A percentile compares a stretch with the other conserved stretches of the same genome.
Evolutionary conservation across 1,140 invertebrate genomes (phyloP).

Genomic region (Pogonognathellus flavescens): DNA sequence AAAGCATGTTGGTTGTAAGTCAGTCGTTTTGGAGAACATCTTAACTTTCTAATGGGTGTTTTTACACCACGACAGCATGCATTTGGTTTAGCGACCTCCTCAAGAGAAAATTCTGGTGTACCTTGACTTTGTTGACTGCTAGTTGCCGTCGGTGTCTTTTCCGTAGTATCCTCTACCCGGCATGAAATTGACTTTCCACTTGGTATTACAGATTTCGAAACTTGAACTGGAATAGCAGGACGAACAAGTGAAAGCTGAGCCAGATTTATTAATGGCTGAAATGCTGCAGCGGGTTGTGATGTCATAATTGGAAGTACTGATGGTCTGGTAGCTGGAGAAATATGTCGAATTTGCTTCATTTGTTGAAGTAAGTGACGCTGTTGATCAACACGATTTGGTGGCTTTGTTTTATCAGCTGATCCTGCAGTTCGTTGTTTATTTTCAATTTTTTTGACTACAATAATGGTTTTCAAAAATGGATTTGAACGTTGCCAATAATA

Average conservation of each 20-base stretch:
- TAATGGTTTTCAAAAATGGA: background rate
- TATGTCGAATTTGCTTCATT: background rate
- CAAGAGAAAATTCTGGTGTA: background rate
- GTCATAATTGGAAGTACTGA: background rate
- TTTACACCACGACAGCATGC: background rate
- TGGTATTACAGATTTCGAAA: background rate
- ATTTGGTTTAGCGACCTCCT: background rate
- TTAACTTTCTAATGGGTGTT: background rate
- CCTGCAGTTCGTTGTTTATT: background rate
- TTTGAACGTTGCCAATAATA: background rate
- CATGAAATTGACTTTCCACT: background rate
- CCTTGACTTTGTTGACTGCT: background rate
- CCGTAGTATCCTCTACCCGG: background rate
- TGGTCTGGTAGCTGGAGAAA: background rate
- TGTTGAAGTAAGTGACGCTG: constrained; percentile 6
- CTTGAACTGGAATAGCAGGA: too few relatives aligned
- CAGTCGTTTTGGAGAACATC: background rate
- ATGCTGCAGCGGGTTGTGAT: too few relatives aligned
- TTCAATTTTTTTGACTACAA: background rate
- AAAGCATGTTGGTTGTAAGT: background rate
- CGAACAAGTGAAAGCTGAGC: background rate
- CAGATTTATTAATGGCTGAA: background rate
- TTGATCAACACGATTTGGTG: background rate
- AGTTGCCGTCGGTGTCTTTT: background rate
- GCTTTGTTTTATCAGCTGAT: too few relatives aligned